Evolutionary conservation across 2,888 invertebrate species (phyloP), one percentile per base, ranked within the genome.

Genomic region (Luperina testacea): DNA sequence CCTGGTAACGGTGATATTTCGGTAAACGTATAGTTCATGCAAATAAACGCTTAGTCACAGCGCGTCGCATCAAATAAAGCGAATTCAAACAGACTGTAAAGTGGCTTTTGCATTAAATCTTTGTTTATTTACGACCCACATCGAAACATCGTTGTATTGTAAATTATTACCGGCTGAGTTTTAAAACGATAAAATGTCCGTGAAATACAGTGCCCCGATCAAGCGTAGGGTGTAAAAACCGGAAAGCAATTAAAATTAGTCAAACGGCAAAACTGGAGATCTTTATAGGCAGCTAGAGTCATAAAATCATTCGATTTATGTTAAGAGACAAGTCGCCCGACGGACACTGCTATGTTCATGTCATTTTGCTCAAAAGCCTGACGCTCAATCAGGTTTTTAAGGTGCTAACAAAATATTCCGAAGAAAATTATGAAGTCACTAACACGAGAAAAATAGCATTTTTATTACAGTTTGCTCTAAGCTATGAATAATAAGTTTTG

Each of bases 241-340:
- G 91, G 90, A 91, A 89, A 92, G 93, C 92, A 93, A 95, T 95
- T 94, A 95, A 95, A 95, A 95, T 95, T 95, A 95, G 94, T 94
- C 92, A 94, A 95, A 95, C 91, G 91, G 94, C 94, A 92, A 92
- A 94, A 93, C 92, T 91, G 89, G 91, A 91, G 92, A 92, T 92
- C 90, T 95, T 95, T 95, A 95, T 94, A 91, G 92, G 90, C 90
- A 88, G 90, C 90, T 91, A 88, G 91, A 90, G 91, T 94, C 94
- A 93, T 96, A 94, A 95, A 96, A 90, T 92, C 90, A 83, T 84
- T 87, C 92, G 90, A 95, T 96, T 95, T 96, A 95, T 95, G 94
- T 93, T 90, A 90, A 90, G 86, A 90, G 85, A 90, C 87, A 82
- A 87, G 77, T 84, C 71, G 83, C 83, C 87, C 89, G 92, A 92